These are phyloP conservation scores for Saccostrea glomerata DNA, from an alignment of 1,140 invertebrate genomes.

Conservation along the genomic window DNA sequence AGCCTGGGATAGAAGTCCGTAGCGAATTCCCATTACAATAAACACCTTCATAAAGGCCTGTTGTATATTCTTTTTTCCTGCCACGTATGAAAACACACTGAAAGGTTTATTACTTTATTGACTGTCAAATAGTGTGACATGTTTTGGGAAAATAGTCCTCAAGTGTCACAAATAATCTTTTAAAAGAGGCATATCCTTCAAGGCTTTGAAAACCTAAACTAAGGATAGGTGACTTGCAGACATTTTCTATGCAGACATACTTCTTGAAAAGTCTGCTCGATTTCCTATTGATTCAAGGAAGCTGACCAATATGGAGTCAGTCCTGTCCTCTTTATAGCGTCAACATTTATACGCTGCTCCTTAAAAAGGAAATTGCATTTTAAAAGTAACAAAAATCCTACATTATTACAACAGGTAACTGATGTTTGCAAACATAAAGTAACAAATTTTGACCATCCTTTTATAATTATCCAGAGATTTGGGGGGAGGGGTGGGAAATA, in stretches of 20 bases:
- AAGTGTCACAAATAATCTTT: conserved; percentile 3
- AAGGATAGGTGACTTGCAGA: not conserved
- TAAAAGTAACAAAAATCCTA: too few relatives aligned
- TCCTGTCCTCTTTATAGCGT: too few relatives aligned
- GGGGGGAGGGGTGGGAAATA: too few relatives aligned
- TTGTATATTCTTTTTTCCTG: not conserved
- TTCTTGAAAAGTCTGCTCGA: too few relatives aligned
- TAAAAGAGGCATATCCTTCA: conserved; percentile 22
- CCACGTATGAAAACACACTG: not conserved
- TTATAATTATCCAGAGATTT: too few relatives aligned
- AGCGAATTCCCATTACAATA: not conserved
- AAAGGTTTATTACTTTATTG: conserved; percentile 23
- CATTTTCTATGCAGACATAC: not conserved
- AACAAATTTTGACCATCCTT: too few relatives aligned
- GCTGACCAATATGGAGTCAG: too few relatives aligned
- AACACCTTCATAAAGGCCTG: not conserved
- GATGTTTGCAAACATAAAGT: too few relatives aligned
- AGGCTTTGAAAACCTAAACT: not conserved
- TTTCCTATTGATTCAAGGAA: too few relatives aligned
- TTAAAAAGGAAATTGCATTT: too few relatives aligned
- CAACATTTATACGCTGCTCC: too few relatives aligned
- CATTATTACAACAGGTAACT: too few relatives aligned
- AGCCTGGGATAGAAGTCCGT: not conserved
- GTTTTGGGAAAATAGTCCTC: not conserved
- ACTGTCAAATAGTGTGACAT: conserved; percentile 14